A percentile compares a stretch with the other conserved stretches of the same genome.
These are phyloP conservation scores for Pemphigus obesinymphae DNA, from an alignment of 1,140 invertebrate genomes.

Conservation along the genomic window DNA sequence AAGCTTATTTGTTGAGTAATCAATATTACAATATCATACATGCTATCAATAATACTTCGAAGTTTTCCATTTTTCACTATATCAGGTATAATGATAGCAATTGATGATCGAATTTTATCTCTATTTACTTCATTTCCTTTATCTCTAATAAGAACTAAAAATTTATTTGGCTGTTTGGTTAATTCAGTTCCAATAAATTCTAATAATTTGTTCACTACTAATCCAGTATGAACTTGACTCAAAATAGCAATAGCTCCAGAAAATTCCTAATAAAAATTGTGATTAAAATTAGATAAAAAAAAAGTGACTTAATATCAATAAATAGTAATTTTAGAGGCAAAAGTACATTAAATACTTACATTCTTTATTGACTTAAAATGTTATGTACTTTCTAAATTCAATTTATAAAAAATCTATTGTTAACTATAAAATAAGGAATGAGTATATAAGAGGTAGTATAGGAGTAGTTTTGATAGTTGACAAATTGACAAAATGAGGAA, in stretches of 20 bases:
- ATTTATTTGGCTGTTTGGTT: conserved; percentile 31
- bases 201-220: conserved; percentile 19
- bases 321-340: no score
- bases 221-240: conserved; percentile 3
- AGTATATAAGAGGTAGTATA: no score
- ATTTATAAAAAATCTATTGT: no score
- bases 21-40: conserved; percentile 28
- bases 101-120: conserved; percentile 27
- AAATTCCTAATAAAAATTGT: neutral
- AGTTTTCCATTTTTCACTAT: conserved; percentile 14
- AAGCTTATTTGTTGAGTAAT: conserved; percentile 29
- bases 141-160: conserved; percentile 31
- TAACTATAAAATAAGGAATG: no score
- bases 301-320: no score
- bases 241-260: conserved; percentile 18
- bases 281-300: no score
- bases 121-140: conserved; percentile 12
- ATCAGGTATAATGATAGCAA: conserved; percentile 9
- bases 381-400: no score
- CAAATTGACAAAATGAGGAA: no score
- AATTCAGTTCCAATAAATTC: conserved; percentile 23
- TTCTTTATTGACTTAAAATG: neutral
- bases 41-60: neutral
- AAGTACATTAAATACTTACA: no score
- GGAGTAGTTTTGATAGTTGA: no score